phyloP scores from a whole-genome alignment of 2,888 invertebrate genomes.

The Chrysotoxum bicinctum region DNA sequence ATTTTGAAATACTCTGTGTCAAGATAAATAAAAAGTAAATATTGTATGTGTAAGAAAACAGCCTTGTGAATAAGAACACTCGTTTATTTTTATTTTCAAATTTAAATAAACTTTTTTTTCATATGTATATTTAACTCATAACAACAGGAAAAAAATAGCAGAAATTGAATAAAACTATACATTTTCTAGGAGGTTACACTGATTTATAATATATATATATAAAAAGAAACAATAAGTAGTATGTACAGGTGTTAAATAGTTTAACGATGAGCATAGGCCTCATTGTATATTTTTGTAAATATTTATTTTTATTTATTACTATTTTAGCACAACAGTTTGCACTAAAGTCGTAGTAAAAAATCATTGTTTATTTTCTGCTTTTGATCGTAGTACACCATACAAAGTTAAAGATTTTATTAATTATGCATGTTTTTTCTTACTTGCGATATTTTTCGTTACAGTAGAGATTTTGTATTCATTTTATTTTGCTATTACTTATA shows the following conservation, averaged over 20 bases:
- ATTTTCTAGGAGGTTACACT: constrained; percentile 40
- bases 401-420: constrained; percentile 55
- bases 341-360: constrained; percentile 60
- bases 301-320: constrained; percentile 66
- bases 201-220: neutral
- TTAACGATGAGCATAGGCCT: constrained; percentile 64
- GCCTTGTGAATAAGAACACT: constrained; percentile 67
- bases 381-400: constrained; percentile 61
- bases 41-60: constrained; percentile 55
- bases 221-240: constrained; percentile 15
- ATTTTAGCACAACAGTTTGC: constrained; percentile 64
- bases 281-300: constrained; percentile 50
- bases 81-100: constrained; percentile 33
- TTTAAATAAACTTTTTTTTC: constrained; percentile 8
- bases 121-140: constrained; percentile 8
- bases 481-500: constrained; percentile 54
- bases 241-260: constrained; percentile 57
- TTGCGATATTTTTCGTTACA: constrained; percentile 64
- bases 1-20: neutral
- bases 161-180: constrained; percentile 4
- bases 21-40: constrained; percentile 6
- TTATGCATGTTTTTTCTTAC: constrained; percentile 26
- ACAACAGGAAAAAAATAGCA: constrained; percentile 1
- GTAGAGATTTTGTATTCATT: constrained; percentile 63
- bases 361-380: constrained; percentile 49